A percentile compares a stretch with the other conserved stretches of the same genome.
phyloP scores from a whole-genome alignment of 2,888 invertebrate genomes.

The Mylabris sibirica region DNA sequence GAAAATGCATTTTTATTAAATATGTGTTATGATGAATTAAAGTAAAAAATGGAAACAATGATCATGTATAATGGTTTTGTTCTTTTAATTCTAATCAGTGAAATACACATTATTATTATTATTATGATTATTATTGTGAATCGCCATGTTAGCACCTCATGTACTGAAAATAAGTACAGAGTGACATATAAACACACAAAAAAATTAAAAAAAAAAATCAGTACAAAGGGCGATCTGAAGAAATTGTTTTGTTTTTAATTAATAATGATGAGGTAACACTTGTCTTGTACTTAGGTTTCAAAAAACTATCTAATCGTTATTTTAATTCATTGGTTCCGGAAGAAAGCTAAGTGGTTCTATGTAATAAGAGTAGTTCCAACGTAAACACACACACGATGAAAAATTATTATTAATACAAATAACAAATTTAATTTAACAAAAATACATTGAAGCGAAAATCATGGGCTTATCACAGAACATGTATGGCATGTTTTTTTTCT shows the following conservation, averaged over 20 bases:
- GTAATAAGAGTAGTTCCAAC: slow-evolving; percentile 24
- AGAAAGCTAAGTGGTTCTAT: slow-evolving; percentile 36
- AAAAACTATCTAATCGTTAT: slow-evolving; percentile 40
- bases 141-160: slow-evolving; percentile 38
- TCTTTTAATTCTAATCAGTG: slow-evolving; percentile 29
- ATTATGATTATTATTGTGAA: slow-evolving; percentile 17
- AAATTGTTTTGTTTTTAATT: slow-evolving; percentile 24
- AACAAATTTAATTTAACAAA: slow-evolving; percentile 34
- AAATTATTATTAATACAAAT: slow-evolving; percentile 28
- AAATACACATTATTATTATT: slow-evolving; percentile 27
- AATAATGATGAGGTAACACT: slow-evolving; percentile 46
- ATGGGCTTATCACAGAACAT: slow-evolving; percentile 47
- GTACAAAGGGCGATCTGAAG: slow-evolving; percentile 36
- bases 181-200: slow-evolving; percentile 28
- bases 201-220: slow-evolving; percentile 24
- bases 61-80: slow-evolving; percentile 31
- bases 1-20: slow-evolving; percentile 45
- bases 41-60: slow-evolving; percentile 39
- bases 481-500: slow-evolving; percentile 43
- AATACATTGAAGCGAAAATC: slow-evolving; percentile 38
- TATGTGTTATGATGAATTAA: slow-evolving; percentile 46
- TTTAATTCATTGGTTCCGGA: slow-evolving; percentile 39
- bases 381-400: slow-evolving; percentile 30
- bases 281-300: slow-evolving; percentile 47
- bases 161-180: slow-evolving; percentile 36